Evolutionary conservation across 2,888 invertebrate species (phyloP).

Genomic region (Trichopoda pennipes): DNA sequence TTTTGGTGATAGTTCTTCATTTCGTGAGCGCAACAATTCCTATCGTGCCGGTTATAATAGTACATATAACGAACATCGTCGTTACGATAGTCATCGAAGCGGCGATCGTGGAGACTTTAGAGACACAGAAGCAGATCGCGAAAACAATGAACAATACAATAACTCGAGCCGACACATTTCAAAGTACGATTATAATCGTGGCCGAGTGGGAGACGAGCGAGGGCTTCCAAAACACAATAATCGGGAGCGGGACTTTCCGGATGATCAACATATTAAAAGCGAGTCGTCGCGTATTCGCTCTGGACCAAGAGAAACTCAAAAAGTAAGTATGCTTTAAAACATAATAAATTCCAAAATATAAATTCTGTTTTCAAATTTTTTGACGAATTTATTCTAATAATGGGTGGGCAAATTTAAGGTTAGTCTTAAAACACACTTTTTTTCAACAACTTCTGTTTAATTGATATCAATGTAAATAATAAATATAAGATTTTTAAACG

Average conservation of each 20-base stretch:
- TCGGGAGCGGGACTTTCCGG: slow-evolving; percentile 75
- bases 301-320: slow-evolving; percentile 75
- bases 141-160: slow-evolving; percentile 73
- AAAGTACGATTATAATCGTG: slow-evolving; percentile 72
- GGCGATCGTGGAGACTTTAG: slow-evolving; percentile 64
- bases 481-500: too few species aligned
- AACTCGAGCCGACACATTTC: slow-evolving; percentile 72
- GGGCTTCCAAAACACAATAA: slow-evolving; percentile 68
- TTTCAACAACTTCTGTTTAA: too few species aligned
- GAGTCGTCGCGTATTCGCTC: slow-evolving; percentile 73
- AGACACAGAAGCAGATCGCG: slow-evolving; percentile 74
- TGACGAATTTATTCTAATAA: too few species aligned
- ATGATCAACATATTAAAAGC: slow-evolving; percentile 75
- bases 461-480: too few species aligned
- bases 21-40: slow-evolving; percentile 75
- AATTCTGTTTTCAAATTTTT: too few species aligned
- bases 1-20: slow-evolving; percentile 70
- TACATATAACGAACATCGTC: slow-evolving; percentile 75
- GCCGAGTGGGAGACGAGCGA: slow-evolving; percentile 74
- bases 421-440: too few species aligned
- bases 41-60: slow-evolving; percentile 75
- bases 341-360: background rate
- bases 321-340: slow-evolving; percentile 70
- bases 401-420: too few species aligned
- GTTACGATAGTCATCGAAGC: slow-evolving; percentile 74